A percentile compares a stretch with the other conserved stretches of the same genome.
phyloP scores from a whole-genome alignment of 2,797 vertebrate species.

The Xyrichtys novacula region DNA sequence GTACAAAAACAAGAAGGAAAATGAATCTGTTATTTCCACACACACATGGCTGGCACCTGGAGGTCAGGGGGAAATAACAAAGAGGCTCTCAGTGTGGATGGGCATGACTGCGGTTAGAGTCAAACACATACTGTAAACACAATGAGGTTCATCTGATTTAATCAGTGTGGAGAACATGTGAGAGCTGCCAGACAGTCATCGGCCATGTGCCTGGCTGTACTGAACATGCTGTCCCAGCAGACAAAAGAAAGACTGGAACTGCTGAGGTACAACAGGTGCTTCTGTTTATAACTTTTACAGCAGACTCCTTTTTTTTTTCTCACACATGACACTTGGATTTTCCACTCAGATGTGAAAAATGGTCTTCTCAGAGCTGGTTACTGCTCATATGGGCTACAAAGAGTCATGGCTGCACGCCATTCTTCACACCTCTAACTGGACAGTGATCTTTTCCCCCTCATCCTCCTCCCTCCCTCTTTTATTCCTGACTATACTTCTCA shows the following conservation, averaged over 20 bases:
- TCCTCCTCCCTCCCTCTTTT: constrained; percentile 13
- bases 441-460: constrained; percentile 18
- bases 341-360: constrained; percentile 10
- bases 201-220: constrained; percentile 40
- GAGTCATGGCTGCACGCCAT: constrained; percentile 13
- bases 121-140: constrained; percentile 57
- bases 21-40: constrained; percentile 59
- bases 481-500: constrained; percentile 57
- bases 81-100: constrained; percentile 56
- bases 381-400: constrained; percentile 33
- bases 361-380: constrained; percentile 1
- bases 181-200: constrained; percentile 32
- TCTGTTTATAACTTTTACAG: not conserved
- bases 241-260: constrained; percentile 19
- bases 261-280: constrained; percentile 20
- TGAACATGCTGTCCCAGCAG: constrained; percentile 47
- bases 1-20: constrained; percentile 48
- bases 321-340: constrained; percentile 12
- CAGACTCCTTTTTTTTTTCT: not conserved
- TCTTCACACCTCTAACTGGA: constrained; percentile 55
- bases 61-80: constrained; percentile 63
- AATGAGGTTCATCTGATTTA: constrained; percentile 58
- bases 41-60: constrained; percentile 72
- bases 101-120: constrained; percentile 59
- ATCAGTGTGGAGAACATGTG: constrained; percentile 58